Conservation (phyloP, 2,888 invertebrate species). For the Digitonthophagus gazella region DNA sequence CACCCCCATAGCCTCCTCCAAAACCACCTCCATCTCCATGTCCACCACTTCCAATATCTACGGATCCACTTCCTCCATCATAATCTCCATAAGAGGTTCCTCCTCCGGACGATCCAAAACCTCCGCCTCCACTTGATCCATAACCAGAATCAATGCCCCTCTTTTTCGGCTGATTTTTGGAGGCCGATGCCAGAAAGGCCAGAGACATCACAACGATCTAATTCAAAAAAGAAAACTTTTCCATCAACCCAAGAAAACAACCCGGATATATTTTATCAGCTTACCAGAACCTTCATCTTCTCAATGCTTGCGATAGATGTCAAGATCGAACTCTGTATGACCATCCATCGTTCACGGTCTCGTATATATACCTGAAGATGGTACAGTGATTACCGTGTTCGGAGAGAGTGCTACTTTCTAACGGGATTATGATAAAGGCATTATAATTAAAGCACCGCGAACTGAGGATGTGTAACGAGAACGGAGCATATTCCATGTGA, state of each 20-base stretch:
- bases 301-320: neutral
- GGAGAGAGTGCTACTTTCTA: neutral
- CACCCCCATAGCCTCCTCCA: conserved; percentile 20
- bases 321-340: neutral
- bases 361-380: neutral
- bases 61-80: conserved; percentile 18
- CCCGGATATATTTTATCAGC: neutral
- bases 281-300: neutral
- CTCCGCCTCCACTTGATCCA: conserved; percentile 19
- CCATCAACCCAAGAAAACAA: neutral
- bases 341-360: neutral
- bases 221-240: neutral
- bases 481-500: neutral
- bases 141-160: conserved; percentile 15
- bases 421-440: neutral
- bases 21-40: conserved; percentile 6
- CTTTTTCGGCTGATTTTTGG: conserved; percentile 2
- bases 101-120: conserved; percentile 8
- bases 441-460: neutral
- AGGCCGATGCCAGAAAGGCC: conserved; percentile 2
- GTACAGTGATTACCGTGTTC: neutral
- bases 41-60: neutral
- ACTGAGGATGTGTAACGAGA: neutral
- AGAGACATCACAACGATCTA: neutral
- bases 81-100: conserved; percentile 5